Conservation (phyloP, 2,797 vertebrate species). For the Kryptolebias ocellatus region DNA sequence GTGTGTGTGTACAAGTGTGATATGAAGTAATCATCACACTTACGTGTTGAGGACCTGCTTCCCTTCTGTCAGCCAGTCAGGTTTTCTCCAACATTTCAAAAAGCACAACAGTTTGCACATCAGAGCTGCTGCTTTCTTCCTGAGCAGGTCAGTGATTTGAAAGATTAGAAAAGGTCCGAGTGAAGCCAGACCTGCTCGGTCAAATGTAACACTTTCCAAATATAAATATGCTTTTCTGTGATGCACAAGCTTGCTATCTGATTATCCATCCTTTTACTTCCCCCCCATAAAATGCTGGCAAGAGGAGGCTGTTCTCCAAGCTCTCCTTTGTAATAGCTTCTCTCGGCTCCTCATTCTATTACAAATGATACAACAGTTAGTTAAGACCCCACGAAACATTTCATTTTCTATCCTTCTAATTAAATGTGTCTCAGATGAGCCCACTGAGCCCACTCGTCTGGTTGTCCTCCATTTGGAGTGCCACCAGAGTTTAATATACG, state of each 20-base stretch:
- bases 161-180: constrained; percentile 43
- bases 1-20: not conserved
- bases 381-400: constrained; percentile 80
- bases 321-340: constrained; percentile 71
- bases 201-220: constrained; percentile 68
- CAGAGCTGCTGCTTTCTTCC: constrained; percentile 21
- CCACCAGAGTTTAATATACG: constrained; percentile 83
- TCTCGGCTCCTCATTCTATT: constrained; percentile 74
- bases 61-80: constrained; percentile 14
- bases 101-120: constrained; percentile 25
- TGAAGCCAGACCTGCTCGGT: constrained; percentile 34
- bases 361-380: constrained; percentile 80
- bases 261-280: constrained; percentile 73
- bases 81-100: constrained; percentile 19
- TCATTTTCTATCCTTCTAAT: constrained; percentile 81
- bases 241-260: constrained; percentile 76
- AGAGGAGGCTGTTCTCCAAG: constrained; percentile 53
- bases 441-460: constrained; percentile 78
- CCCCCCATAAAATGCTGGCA: constrained; percentile 72
- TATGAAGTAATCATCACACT: constrained; percentile 1
- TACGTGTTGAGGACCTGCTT: constrained; percentile 36
- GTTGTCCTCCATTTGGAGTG: constrained; percentile 69
- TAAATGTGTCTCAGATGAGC: constrained; percentile 83
- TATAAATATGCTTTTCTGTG: constrained; percentile 65
- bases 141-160: constrained; percentile 28